These are phyloP conservation scores for Galaxias olidus DNA, from an alignment of 2,797 vertebrate species.

Conservation along the genomic window DNA sequence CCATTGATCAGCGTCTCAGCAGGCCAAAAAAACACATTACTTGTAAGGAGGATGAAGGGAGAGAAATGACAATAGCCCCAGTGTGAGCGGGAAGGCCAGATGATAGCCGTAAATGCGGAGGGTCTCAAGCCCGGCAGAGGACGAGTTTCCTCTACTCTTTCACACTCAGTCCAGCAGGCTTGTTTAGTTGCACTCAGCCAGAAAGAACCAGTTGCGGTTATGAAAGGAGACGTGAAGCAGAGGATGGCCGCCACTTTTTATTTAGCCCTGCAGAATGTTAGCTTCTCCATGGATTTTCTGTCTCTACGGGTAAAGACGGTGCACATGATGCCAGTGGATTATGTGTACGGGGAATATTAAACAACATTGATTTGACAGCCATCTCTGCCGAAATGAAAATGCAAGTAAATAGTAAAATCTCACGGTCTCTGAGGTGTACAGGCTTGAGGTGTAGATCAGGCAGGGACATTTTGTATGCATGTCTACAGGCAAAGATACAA, in stretches of 20 bases:
- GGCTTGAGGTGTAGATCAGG: background rate
- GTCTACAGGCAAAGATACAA: slow-evolving; percentile 4
- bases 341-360: slow-evolving; percentile 40
- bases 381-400: slow-evolving; percentile 23
- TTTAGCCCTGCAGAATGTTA: slow-evolving; percentile 49
- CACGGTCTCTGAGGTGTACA: slow-evolving; percentile 39
- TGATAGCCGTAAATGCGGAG: too few relatives aligned
- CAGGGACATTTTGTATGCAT: too few relatives aligned
- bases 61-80: background rate
- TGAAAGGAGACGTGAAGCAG: slow-evolving; percentile 13
- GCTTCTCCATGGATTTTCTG: slow-evolving; percentile 41
- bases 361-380: slow-evolving; percentile 1
- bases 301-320: slow-evolving; percentile 60
- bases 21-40: background rate
- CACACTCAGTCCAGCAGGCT: background rate
- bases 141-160: too few relatives aligned
- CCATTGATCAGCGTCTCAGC: background rate
- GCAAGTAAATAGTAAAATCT: slow-evolving; percentile 18
- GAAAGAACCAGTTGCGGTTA: background rate
- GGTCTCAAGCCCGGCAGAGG: too few relatives aligned
- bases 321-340: slow-evolving; percentile 50
- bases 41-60: background rate
- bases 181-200: background rate
- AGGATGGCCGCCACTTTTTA: slow-evolving; percentile 22
- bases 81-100: background rate